phyloP scores from a whole-genome alignment of 2,888 invertebrate genomes.

The Mycalesis mineus region DNA sequence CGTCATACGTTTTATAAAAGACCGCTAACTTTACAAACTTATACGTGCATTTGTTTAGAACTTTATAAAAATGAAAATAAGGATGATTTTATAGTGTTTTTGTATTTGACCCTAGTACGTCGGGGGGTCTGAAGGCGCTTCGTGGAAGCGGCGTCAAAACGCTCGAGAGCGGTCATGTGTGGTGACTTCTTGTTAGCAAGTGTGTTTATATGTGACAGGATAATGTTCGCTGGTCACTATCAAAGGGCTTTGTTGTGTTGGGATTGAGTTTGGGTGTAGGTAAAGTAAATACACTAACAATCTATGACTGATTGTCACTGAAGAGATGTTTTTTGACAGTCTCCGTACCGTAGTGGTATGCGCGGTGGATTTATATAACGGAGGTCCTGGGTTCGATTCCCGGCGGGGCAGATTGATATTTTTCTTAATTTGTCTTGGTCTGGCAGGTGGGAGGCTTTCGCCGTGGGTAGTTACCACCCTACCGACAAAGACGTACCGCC shows the following conservation, averaged over 20 bases:
- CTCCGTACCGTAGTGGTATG: too few relatives aligned
- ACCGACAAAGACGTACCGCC: too few relatives aligned
- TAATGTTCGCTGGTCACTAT: constrained; percentile 37
- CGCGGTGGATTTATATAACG: too few relatives aligned
- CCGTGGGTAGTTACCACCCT: too few relatives aligned
- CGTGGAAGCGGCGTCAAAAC: constrained; percentile 64
- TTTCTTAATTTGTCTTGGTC: too few relatives aligned
- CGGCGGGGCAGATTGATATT: too few relatives aligned
- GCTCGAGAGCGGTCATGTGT: constrained; percentile 64
- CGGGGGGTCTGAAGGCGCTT: constrained; percentile 59
- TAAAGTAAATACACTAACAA: constrained; percentile 26
- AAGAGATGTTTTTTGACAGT: too few relatives aligned
- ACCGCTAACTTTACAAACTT: constrained; percentile 35
- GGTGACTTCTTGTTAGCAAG: constrained; percentile 68
- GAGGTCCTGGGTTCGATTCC: too few relatives aligned
- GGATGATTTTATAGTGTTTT: constrained; percentile 30
- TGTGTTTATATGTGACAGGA: constrained; percentile 60
- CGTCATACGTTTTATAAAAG: constrained; percentile 49
- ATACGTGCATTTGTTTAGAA: constrained; percentile 20
- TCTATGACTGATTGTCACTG: constrained; percentile 50
- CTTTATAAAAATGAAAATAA: constrained; percentile 31
- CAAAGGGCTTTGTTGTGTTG: constrained; percentile 6
- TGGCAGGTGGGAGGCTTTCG: too few relatives aligned
- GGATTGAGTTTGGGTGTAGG: constrained; percentile 18
- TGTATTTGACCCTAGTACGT: constrained; percentile 39